phyloP scores from a whole-genome alignment of 1,140 invertebrate genomes.

The Saccostrea glomerata region DNA sequence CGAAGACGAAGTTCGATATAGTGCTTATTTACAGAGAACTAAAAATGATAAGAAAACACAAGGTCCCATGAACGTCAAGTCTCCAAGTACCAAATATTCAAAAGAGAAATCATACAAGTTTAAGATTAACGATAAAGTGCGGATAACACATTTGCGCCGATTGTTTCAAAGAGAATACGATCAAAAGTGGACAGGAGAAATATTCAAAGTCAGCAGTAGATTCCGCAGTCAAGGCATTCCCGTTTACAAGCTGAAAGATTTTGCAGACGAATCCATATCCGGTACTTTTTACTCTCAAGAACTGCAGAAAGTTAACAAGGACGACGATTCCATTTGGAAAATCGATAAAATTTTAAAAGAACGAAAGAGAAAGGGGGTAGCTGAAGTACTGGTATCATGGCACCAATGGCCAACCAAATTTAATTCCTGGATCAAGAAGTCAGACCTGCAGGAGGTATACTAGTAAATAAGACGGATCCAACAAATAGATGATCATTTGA shows the following conservation, averaged over 20 bases:
- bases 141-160: conserved; percentile 39
- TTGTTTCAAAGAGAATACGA: conserved; percentile 47
- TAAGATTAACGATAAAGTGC: conserved; percentile 39
- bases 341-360: conserved; percentile 31
- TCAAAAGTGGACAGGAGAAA: conserved; percentile 47
- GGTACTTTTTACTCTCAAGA: conserved; percentile 39
- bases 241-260: conserved; percentile 21
- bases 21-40: conserved; percentile 25
- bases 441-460: conserved; percentile 14
- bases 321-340: conserved; percentile 27
- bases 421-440: conserved; percentile 42
- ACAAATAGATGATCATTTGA: not conserved
- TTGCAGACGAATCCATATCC: conserved; percentile 3
- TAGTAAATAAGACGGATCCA: not conserved
- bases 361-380: not conserved
- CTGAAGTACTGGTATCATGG: conserved; percentile 40
- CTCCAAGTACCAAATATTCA: not conserved
- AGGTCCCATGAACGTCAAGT: not conserved
- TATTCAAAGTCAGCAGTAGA: conserved; percentile 37
- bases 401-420: conserved; percentile 43
- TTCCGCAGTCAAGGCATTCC: conserved; percentile 21
- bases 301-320: conserved; percentile 33
- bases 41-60: conserved; percentile 8
- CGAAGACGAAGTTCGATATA: conserved; percentile 34
- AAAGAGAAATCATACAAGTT: conserved; percentile 29